Evolutionary conservation across 2,888 invertebrate genomes (phyloP).

Genomic region (Watsonalla binaria): DNA sequence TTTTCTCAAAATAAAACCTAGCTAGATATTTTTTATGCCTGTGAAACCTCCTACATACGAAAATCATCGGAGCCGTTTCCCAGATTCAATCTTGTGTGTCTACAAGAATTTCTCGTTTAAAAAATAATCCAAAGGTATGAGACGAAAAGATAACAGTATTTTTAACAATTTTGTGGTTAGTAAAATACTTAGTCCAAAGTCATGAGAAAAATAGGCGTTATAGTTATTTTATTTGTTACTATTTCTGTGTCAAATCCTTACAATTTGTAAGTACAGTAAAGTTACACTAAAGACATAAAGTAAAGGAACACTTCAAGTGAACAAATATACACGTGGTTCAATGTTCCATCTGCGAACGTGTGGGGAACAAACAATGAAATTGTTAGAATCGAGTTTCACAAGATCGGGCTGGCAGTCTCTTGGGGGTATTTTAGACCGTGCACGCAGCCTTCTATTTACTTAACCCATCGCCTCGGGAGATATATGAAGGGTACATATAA

Average conservation of each 20-base stretch:
- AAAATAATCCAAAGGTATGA: no score
- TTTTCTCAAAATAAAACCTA: no score
- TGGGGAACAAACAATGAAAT: neutral
- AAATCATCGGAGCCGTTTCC: no score
- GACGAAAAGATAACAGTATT: no score
- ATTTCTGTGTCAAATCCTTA: neutral
- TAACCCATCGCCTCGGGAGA: conserved; percentile 17
- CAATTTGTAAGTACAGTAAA: neutral
- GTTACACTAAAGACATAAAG: neutral
- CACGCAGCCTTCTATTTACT: conserved; percentile 16
- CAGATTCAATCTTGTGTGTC: no score
- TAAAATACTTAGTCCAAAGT: no score
- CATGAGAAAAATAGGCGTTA: no score
- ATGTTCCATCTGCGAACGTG: neutral
- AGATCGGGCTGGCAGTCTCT: conserved; percentile 6
- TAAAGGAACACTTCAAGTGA: neutral
- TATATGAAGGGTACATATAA: conserved; percentile 8
- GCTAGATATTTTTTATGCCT: no score
- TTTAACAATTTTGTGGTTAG: no score
- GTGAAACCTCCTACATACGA: no score
- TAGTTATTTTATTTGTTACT: no score
- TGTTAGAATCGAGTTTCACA: neutral
- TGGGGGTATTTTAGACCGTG: conserved; percentile 9
- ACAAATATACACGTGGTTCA: neutral
- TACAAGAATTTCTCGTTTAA: no score